Percentiles rank a stretch among this genome's conserved stretches.
Evolutionary conservation across 2,888 invertebrate genomes (phyloP).

Genomic region (Heliothis peltigera): DNA sequence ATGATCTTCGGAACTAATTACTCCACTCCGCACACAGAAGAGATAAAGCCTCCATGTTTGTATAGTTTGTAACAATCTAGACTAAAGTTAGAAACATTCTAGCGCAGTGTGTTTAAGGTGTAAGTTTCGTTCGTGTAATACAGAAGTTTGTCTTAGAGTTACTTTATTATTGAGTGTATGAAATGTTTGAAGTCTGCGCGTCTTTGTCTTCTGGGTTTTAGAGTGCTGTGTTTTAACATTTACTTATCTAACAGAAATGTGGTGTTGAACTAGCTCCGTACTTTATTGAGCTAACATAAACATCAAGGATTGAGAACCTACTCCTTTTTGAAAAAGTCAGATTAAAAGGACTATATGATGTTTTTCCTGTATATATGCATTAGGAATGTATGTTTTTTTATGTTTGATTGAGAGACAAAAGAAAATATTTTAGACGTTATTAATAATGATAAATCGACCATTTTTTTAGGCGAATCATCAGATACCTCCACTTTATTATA

Average conservation of each 20-base stretch:
- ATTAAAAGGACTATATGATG: too few species aligned
- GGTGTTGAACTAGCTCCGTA: slow-evolving; percentile 12
- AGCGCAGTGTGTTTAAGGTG: slow-evolving; percentile 76
- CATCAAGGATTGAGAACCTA: too few species aligned
- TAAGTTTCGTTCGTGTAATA: slow-evolving; percentile 80
- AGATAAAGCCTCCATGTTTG: slow-evolving; percentile 80
- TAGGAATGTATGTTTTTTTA: too few species aligned
- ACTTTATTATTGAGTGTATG: slow-evolving; percentile 72
- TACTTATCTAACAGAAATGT: slow-evolving; percentile 33
- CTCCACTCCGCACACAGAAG: slow-evolving; percentile 71
- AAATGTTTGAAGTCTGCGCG: slow-evolving; percentile 55
- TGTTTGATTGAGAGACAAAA: too few species aligned
- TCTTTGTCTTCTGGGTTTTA: slow-evolving; percentile 56
- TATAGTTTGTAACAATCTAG: slow-evolving; percentile 79
- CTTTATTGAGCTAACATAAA: slow-evolving; percentile 17
- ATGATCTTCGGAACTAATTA: slow-evolving; percentile 82
- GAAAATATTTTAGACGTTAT: too few species aligned
- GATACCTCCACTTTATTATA: too few species aligned
- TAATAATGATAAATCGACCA: too few species aligned
- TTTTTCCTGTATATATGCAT: too few species aligned
- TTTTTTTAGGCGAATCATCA: too few species aligned
- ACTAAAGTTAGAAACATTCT: slow-evolving; percentile 71
- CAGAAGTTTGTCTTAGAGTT: slow-evolving; percentile 79
- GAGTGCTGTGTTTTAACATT: slow-evolving; percentile 72
- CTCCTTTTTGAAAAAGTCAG: too few species aligned